These are phyloP conservation scores for Chionodraco myersi DNA, from an alignment of 2,113 vertebrate species.

Conservation along the genomic window DNA sequence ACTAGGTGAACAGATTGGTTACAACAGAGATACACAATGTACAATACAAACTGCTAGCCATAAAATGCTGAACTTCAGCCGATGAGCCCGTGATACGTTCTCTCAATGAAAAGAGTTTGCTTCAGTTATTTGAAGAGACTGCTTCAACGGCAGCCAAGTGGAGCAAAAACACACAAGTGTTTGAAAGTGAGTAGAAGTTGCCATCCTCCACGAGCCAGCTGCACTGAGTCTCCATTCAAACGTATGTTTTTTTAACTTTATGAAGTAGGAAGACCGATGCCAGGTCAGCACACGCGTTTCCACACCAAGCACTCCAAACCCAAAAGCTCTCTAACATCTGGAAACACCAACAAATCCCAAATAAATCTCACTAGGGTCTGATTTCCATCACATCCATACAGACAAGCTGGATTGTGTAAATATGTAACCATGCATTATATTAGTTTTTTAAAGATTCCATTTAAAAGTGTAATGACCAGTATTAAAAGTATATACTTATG, in stretches of 20 bases:
- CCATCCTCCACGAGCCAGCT: conserved; percentile 24
- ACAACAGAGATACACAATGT: conserved; percentile 25
- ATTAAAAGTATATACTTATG: conserved; percentile 10
- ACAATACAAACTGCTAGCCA: conserved; percentile 2
- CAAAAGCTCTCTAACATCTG: conserved; percentile 38
- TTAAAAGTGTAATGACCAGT: background rate
- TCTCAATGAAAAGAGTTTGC: conserved; percentile 27
- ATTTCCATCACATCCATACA: conserved; percentile 31
- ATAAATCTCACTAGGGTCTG: conserved; percentile 43
- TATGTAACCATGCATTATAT: conserved; percentile 21
- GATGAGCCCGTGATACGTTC: conserved; percentile 3
- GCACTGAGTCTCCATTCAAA: conserved; percentile 41
- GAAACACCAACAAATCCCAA: conserved; percentile 47
- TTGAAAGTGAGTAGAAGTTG: conserved; percentile 49
- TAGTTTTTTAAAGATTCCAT: conserved; percentile 14
- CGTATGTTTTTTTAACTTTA: conserved; percentile 56
- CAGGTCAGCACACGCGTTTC: conserved; percentile 46
- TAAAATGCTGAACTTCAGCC: background rate
- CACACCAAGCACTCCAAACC: conserved; percentile 44
- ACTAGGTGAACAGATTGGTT: background rate
- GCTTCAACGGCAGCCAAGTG: conserved; percentile 17
- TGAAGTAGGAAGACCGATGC: conserved; percentile 33
- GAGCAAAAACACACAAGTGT: conserved; percentile 22
- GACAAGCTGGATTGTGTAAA: conserved; percentile 14
- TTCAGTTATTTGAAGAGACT: conserved; percentile 33